Base-by-base conservation (phyloP, 1,140 invertebrate species). In the Bradynema listronoti region DNA sequence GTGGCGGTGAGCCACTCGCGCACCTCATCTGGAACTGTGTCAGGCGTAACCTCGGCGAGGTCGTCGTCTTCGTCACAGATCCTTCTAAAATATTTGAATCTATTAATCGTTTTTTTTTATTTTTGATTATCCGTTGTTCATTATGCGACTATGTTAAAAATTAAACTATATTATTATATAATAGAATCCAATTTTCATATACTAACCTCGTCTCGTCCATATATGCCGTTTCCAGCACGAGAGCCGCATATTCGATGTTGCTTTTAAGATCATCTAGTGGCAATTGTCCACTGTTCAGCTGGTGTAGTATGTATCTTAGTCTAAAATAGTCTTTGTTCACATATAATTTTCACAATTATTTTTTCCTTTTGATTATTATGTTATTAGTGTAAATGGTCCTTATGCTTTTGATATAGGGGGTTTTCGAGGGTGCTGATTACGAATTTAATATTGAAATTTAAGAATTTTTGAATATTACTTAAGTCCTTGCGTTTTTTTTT, bases 1-100 rank as follows among this genome's bases (percentile, higher is more conserved):
- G 92, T 96, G 41, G 91, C 89, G 19, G 91, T 90, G 71, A 97
- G 79, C 92, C 92, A 96, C 80, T 95, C 90, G 58, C 91, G 84
- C 4, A 50, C 47, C 29, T 75, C 73, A 53, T 77, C 76, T 14
- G 74, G 74, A 9, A 77, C 74, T 2, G 77, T 71, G 22, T 77
- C 74, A 7, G 74, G 74, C 1, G 76, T 77, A 4, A 77, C 73
- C 36, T 77, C 74, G n/a, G 76, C 73, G 9, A 77, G 45, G 36
- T 77, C 74, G 45, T 77, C 74, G 51, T 77, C 74, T 55, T 77
- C 74, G 42, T 77, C 74, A 59, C 76, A 77, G 29, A 77, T 76
- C 7, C 74, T 49, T 43, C 74, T 77, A 52, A 53, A 76, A 59
- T 27, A 50, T 9, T 27, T 5, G 22, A 3, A 24, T 25, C 30